Evolutionary conservation across 1,140 invertebrate genomes (phyloP), one percentile per base, ranked within the genome.

Genomic region (Yoshiicerus persimilis): DNA sequence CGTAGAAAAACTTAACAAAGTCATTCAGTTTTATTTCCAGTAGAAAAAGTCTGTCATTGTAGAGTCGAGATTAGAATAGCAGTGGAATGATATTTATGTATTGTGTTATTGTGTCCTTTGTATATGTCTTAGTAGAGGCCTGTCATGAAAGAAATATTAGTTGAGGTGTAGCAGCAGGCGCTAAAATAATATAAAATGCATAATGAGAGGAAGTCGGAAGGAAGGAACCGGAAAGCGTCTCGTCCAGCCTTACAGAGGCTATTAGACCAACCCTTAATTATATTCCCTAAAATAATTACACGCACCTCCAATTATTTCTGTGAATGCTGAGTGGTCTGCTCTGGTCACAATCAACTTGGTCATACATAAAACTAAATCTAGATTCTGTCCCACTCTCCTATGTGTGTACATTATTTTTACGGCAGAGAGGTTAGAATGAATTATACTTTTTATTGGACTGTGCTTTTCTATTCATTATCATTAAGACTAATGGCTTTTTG

Each of bases 141-240:
- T n/a, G 25, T 0, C 13, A 75, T 75, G 1, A n/a, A n/a, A n/a
- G n/a, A n/a, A n/a, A 34, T 39, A 83, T 83, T 30, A 84, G 11
- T 16, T 56, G 20, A 41, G 32, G 39, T 84, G 83, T 84, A 62
- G 83, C 38, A 84, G 38, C 38, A 84, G 41, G 41, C 38, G 83
- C 83, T 41, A 84, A 41, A 62, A 84, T 47, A 84, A 84, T 47
- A 23, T 41, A 39, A 84, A 84, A 47, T 47, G 39, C 10, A 27
- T 84, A 84, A 84, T 84, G 83, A 84, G 83, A 84, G 83, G 83
- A 84, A 84, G 32, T 84, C 83, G 83, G 83, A 84, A 84, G 83
- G 83, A 84, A 84, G 27, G 83, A 84, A 25, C 83, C 23, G 83
- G 41, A 84, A 62, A 47, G 83, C 83, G 25, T 47, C 75, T 80